A percentile compares a stretch with the other conserved stretches of the same genome.
Evolutionary conservation across 1,140 invertebrate genomes (phyloP).

Genomic region (Trachelipus rathkii): DNA sequence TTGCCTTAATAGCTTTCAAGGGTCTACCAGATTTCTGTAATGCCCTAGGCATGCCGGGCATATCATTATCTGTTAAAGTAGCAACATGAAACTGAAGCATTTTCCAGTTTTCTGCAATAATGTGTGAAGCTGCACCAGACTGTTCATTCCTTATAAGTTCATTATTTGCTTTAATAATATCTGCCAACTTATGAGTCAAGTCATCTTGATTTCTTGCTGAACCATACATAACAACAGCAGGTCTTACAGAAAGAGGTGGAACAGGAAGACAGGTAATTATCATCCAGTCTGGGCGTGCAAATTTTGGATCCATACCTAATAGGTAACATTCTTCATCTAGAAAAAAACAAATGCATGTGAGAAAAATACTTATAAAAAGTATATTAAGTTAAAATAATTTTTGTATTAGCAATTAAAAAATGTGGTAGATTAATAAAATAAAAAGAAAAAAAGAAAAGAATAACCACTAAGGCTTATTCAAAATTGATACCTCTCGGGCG

Average conservation of each 20-base stretch:
- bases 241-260: conserved; percentile 83
- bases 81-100: conserved; percentile 99
- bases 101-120: conserved; percentile 93
- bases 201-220: conserved; percentile 97
- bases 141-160: conserved; percentile 93
- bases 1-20: conserved; percentile 89
- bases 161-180: conserved; percentile 98
- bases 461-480: conserved; percentile 81
- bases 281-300: conserved; percentile 98
- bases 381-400: neutral
- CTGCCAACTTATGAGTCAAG: conserved; percentile 96
- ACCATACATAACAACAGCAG: conserved; percentile 98
- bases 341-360: conserved; percentile 32
- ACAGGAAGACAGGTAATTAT: conserved; percentile 95
- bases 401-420: neutral
- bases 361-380: neutral
- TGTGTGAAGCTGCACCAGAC: conserved; percentile 91
- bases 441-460: too few species aligned
- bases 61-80: conserved; percentile 96
- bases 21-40: conserved; percentile 99
- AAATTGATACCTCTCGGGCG: conserved; percentile 92
- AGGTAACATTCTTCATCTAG: conserved; percentile 91
- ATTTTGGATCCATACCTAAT: conserved; percentile 92
- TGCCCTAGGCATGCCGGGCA: conserved; percentile 94
- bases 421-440: neutral